A percentile compares a stretch with the other conserved stretches of the same genome.
Evolutionary conservation across 2,888 invertebrate species (phyloP).

Genomic region (Papilio elwesi): DNA sequence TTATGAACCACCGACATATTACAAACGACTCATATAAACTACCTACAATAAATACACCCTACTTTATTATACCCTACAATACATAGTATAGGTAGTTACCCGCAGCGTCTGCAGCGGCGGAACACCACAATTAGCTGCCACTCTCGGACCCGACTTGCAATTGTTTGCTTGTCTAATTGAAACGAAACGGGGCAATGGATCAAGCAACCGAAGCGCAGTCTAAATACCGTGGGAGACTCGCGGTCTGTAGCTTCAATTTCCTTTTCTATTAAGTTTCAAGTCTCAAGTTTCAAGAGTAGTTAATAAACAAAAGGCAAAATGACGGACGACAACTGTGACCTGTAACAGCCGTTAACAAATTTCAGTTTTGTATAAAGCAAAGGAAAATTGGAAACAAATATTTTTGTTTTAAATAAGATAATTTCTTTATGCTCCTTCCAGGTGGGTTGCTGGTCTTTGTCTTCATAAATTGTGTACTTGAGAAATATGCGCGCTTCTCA

Average conservation of each 20-base stretch:
- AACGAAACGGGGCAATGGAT: constrained; percentile 28
- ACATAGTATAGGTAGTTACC: background rate
- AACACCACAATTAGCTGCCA: constrained; percentile 31
- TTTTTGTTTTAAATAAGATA: background rate
- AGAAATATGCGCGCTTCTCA: too few relatives aligned
- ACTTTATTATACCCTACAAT: background rate
- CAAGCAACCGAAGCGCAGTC: constrained; percentile 8
- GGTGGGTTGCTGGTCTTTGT: too few relatives aligned
- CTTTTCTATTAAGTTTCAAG: constrained; percentile 25
- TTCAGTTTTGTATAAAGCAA: background rate
- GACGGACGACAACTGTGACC: background rate
- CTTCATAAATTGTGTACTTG: too few relatives aligned
- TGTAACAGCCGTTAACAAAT: too few relatives aligned
- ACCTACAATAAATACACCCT: too few relatives aligned
- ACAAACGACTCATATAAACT: too few relatives aligned
- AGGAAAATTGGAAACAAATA: background rate
- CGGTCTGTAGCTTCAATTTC: constrained; percentile 22
- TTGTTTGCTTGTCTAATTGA: constrained; percentile 38
- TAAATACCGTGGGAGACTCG: constrained; percentile 31
- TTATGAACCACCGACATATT: too few relatives aligned
- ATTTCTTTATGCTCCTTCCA: too few relatives aligned
- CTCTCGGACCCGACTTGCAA: constrained; percentile 18
- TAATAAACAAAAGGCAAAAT: background rate
- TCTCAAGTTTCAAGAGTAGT: background rate
- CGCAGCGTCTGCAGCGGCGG: constrained; percentile 18